Base-by-base conservation (phyloP, 1,140 invertebrate species). In the Conus betulinus region DNA sequence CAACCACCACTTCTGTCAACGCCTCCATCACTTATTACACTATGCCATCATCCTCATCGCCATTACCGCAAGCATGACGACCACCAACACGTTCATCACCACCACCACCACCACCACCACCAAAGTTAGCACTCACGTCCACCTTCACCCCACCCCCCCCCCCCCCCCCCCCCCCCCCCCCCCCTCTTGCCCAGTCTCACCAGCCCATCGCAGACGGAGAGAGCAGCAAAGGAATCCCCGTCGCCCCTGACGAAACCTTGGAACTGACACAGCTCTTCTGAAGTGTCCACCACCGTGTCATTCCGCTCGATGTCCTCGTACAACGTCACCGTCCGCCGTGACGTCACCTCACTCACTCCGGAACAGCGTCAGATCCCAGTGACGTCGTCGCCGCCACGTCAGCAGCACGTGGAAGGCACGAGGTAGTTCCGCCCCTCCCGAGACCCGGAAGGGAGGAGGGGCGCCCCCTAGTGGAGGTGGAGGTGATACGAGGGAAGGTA, bases 181-280 rank as follows among this genome's bases (percentile, higher is more conserved):
- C 39, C 39, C 39, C 39, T 3, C 39, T 39, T 60, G 8, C 57
- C 8, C 57, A 60, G 4, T 71, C 67, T 71, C 67, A 93, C 92
- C 90, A 93, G n/a, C 13, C 90, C 90, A 11, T 87, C 55, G 88
- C 91, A 92, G 3, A 91, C 78, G 4, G 90, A 90, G 0, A 93
- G 39, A 39, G 91, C 91, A 10, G 74, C 90, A 85, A 88, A 87
- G 15, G 91, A 92, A 7, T 74, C 67, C 13, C 20, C 23, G 3
- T 90, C 87, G 51, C 86, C 88, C 74, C 84, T 78, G 20, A 92
- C 85, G 67, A 86, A 89, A 39, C 92, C 91, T n/a, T 92, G 89
- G 71, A 91, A 92, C 53, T 90, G 91, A 85, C 92, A 92, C 11
- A 63, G 83, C 20, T 90, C 89, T 57, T 89, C 79, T 23, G 6